phyloP scores from a whole-genome alignment of 2,797 vertebrate genomes.

The Muscicapa striata region DNA sequence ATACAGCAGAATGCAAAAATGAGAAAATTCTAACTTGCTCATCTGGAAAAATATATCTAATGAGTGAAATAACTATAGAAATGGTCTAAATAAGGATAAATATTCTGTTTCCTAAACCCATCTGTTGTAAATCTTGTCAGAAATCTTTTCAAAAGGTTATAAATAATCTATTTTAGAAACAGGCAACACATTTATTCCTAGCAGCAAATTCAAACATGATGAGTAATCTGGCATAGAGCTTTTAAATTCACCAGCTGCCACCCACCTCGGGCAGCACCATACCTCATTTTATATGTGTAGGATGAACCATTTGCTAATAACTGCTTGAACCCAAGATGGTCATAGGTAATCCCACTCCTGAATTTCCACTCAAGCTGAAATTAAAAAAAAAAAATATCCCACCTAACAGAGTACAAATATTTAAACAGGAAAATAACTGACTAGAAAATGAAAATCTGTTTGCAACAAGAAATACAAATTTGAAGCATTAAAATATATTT shows the following conservation, averaged over 20 bases:
- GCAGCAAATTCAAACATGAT: constrained; percentile 69
- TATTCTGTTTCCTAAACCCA: constrained; percentile 62
- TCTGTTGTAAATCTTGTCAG: constrained; percentile 63
- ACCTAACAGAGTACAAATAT: not conserved
- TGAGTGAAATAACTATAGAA: constrained; percentile 47
- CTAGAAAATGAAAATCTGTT: not conserved
- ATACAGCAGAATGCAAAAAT: not conserved
- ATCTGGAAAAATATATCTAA: constrained; percentile 60
- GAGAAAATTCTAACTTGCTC: constrained; percentile 50
- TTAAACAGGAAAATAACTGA: not conserved
- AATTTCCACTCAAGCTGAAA: constrained; percentile 14
- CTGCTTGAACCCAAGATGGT: not conserved
- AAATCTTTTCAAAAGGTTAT: constrained; percentile 68
- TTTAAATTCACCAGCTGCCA: constrained; percentile 73
- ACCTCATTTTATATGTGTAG: constrained; percentile 16
- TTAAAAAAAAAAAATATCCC: not conserved
- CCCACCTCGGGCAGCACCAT: not conserved
- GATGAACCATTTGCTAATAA: constrained; percentile 42
- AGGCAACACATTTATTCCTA: constrained; percentile 70
- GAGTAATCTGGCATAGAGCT: constrained; percentile 70
- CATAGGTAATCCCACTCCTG: not conserved
- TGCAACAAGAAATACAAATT: not conserved
- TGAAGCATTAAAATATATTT: not conserved
- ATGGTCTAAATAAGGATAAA: constrained; percentile 59
- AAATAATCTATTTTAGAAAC: constrained; percentile 75